These are phyloP conservation scores for Lithodes maja DNA, from an alignment of 2,888 invertebrate genomes.

Conservation along the genomic window DNA sequence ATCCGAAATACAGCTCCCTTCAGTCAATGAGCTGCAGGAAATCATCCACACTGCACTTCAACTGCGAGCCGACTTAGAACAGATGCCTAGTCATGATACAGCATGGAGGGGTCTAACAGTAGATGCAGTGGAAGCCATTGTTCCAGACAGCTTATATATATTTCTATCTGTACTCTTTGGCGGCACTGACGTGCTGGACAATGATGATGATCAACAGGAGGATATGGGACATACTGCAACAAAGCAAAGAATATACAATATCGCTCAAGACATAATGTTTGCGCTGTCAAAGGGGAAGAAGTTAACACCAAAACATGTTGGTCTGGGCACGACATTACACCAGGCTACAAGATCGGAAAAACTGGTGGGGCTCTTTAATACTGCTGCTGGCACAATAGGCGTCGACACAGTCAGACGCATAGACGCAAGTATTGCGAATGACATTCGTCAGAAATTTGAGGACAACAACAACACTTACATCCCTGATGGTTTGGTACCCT, in stretches of 20 bases:
- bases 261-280: neutral
- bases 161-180: constrained; percentile 6
- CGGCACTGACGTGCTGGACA: constrained; percentile 13
- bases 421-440: constrained; percentile 14
- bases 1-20: constrained; percentile 2
- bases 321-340: constrained; percentile 6
- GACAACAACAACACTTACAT: no score
- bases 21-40: constrained; percentile 18
- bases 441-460: no score
- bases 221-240: constrained; percentile 9
- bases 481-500: no score
- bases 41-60: constrained; percentile 24
- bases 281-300: neutral
- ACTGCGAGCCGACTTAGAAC: constrained; percentile 16
- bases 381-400: constrained; percentile 19
- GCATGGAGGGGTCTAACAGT: constrained; percentile 25
- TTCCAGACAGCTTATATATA: constrained; percentile 17
- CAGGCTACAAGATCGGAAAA: constrained; percentile 5
- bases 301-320: neutral
- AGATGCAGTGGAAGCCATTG: constrained; percentile 18
- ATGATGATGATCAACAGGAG: constrained; percentile 18
- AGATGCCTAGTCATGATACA: constrained; percentile 14
- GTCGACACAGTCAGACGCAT: constrained; percentile 14
- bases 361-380: constrained; percentile 17
- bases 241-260: neutral